Conservation (phyloP, 2,888 invertebrate genomes). For the Thecocarcelia acutangulata region DNA sequence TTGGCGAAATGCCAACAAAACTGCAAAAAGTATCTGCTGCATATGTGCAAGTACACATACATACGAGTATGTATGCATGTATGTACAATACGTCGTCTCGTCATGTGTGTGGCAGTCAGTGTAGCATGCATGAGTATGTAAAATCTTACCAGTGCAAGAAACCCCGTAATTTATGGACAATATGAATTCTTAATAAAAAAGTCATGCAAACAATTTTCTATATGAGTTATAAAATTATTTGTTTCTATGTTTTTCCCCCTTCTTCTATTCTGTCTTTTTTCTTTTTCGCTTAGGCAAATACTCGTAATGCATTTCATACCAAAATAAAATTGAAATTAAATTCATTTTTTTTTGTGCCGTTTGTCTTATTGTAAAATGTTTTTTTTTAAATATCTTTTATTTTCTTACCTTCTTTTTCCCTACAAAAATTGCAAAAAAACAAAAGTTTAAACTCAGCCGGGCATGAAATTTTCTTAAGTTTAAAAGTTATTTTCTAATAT, state of each 20-base stretch:
- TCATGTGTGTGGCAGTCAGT: background rate
- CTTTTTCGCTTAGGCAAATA: conserved; percentile 22
- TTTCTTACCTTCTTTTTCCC: conserved; percentile 6
- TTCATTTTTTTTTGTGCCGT: background rate
- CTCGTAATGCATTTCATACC: conserved; percentile 9
- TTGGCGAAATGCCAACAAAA: conserved; percentile 63
- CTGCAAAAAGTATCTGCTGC: conserved; percentile 38
- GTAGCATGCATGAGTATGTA: conserved; percentile 41
- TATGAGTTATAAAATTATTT: conserved; percentile 42
- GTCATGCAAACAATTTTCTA: conserved; percentile 30
- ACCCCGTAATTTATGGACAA: conserved; percentile 51
- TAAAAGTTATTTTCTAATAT: conserved; percentile 21
- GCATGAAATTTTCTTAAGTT: conserved; percentile 38
- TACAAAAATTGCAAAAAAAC: conserved; percentile 22
- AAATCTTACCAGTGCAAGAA: conserved; percentile 44
- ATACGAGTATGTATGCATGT: too few relatives aligned
- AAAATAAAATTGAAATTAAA: conserved; percentile 29
- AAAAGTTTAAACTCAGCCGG: conserved; percentile 28
- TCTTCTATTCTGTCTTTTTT: background rate
- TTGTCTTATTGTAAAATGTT: conserved; percentile 6
- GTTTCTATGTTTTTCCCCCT: background rate
- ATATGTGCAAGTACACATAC: background rate
- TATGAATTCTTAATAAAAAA: conserved; percentile 46
- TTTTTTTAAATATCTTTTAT: conserved; percentile 17
- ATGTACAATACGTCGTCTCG: background rate